Evolutionary conservation across 1,140 invertebrate species (phyloP).

Genomic region (Pemphigus obesinymphae): DNA sequence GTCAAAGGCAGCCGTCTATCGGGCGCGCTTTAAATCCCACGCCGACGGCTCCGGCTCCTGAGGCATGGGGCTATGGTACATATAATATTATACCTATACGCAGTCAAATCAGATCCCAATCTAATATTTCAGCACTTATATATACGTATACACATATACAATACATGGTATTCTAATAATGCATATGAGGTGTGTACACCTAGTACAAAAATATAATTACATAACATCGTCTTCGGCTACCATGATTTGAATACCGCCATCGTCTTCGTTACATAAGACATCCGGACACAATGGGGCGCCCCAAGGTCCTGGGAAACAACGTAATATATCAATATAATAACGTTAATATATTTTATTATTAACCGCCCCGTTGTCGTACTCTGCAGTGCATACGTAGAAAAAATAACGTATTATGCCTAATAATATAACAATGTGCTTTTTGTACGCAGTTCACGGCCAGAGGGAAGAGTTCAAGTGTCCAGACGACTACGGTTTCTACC

Average conservation of each 20-base stretch:
- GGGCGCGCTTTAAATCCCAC: neutral
- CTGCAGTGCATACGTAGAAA: neutral
- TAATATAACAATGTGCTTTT: constrained; percentile 13
- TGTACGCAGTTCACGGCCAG: constrained; percentile 43
- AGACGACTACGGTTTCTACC: constrained; percentile 91
- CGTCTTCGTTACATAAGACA: constrained; percentile 7
- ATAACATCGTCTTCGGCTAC: neutral
- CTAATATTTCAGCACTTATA: neutral
- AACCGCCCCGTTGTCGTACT: neutral
- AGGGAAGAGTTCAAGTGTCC: constrained; percentile 86
- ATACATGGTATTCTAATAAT: neutral
- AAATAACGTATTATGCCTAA: no score
- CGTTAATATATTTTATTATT: no score
- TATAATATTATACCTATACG: neutral
- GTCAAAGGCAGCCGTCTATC: neutral
- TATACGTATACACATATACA: neutral
- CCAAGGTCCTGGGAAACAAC: constrained; percentile 27
- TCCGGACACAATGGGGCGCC: neutral
- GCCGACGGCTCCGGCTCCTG: no score
- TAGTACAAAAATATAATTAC: neutral
- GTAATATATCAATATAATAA: neutral
- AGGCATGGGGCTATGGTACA: no score
- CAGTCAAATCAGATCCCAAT: neutral
- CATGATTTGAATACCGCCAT: neutral
- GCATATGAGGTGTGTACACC: neutral